A percentile compares a stretch with the other conserved stretches of the same genome.
Conservation (phyloP, 2,113 vertebrate genomes). For the Sigmodon hispidus region DNA sequence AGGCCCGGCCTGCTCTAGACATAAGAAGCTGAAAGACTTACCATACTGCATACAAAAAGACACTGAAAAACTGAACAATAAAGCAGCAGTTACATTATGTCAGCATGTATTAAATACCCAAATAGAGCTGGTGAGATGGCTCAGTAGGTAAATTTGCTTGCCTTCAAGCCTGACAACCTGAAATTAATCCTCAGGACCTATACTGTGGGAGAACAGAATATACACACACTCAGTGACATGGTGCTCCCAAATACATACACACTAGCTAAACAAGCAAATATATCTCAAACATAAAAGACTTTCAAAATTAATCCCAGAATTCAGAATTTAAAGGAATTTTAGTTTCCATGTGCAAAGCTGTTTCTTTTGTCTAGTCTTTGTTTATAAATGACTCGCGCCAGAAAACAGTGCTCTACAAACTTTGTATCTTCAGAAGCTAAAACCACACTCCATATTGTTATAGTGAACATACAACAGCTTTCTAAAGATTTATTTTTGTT, state of each 20-base stretch:
- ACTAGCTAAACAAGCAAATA: background rate
- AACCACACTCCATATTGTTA: background rate
- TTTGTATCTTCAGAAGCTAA: background rate
- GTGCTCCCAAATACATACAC: background rate
- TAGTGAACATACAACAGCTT: background rate
- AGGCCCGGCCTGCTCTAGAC: background rate
- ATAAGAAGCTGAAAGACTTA: background rate
- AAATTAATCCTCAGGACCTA: background rate
- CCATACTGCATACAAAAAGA: background rate
- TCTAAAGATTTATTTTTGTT: background rate
- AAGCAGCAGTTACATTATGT: background rate
- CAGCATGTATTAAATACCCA: background rate
- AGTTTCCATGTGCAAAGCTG: background rate
- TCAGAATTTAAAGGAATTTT: background rate
- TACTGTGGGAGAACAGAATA: background rate
- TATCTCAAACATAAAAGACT: background rate
- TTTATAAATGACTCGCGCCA: background rate
- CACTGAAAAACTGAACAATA: background rate
- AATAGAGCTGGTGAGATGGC: background rate
- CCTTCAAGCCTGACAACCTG: background rate
- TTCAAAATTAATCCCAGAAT: background rate
- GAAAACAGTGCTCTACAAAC: background rate
- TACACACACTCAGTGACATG: background rate
- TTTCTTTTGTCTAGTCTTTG: slow-evolving; percentile 18
- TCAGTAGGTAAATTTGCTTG: background rate